A percentile compares a stretch with the other conserved stretches of the same genome.
Conservation (phyloP, 1,140 invertebrate genomes). For the Drosophila mauritiana region DNA sequence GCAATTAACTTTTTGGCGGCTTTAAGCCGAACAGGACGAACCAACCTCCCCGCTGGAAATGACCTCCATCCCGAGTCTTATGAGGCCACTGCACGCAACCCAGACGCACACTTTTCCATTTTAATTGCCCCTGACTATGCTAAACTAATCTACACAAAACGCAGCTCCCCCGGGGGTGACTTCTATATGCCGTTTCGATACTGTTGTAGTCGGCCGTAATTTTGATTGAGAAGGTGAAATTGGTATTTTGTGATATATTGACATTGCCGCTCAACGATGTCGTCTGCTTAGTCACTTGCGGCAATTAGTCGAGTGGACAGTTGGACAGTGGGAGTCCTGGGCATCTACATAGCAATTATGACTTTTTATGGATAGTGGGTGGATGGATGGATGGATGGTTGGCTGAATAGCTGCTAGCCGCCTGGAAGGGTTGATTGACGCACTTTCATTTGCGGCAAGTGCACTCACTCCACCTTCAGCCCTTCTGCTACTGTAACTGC, state of each 20-base stretch:
- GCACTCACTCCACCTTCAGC: slow-evolving; percentile 1
- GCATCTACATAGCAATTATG: slow-evolving; percentile 76
- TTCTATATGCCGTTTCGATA: slow-evolving; percentile 15
- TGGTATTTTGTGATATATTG: slow-evolving; percentile 83
- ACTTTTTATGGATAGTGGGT: slow-evolving; percentile 52
- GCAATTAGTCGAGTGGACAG: slow-evolving; percentile 63
- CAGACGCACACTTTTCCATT: slow-evolving; percentile 68
- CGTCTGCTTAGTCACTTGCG: slow-evolving; percentile 76
- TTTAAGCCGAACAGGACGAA: slow-evolving; percentile 42
- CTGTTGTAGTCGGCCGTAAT: slow-evolving; percentile 69
- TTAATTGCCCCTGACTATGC: slow-evolving; percentile 72
- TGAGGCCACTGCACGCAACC: slow-evolving; percentile 65
- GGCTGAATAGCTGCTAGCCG: slow-evolving; percentile 18
- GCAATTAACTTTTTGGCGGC: slow-evolving; percentile 78
- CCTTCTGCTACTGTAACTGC: slow-evolving; percentile 8
- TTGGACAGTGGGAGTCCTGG: slow-evolving; percentile 16
- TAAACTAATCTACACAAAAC: slow-evolving; percentile 82
- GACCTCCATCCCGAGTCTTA: slow-evolving; percentile 42
- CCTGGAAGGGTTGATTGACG: slow-evolving; percentile 68
- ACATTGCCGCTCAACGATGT: slow-evolving; percentile 70
- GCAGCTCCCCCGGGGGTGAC: slow-evolving; percentile 66
- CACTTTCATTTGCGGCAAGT: slow-evolving; percentile 57
- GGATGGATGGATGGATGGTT: slow-evolving; percentile 19
- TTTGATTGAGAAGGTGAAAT: slow-evolving; percentile 82
- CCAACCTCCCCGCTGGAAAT: neutral